phyloP scores from a whole-genome alignment of 2,888 invertebrate genomes.

The Nomada goodeniana region DNA sequence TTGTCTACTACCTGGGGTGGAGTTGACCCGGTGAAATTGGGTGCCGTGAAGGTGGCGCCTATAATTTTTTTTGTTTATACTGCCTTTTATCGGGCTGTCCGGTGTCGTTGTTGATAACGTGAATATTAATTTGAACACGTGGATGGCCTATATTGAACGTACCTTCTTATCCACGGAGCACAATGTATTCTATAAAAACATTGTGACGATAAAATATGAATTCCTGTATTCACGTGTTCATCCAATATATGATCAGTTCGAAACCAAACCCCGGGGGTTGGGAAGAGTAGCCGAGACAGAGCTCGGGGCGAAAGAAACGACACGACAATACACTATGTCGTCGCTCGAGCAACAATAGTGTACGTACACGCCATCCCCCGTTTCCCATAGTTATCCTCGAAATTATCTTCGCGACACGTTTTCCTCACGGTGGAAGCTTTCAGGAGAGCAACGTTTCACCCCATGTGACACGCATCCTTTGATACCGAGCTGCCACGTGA shows the following conservation, averaged over 20 bases:
- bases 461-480: slow-evolving; percentile 6
- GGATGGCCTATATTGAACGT: neutral
- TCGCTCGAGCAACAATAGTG: slow-evolving; percentile 24
- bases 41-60: neutral
- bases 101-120: too few species aligned
- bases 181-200: too few species aligned
- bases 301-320: slow-evolving; percentile 12
- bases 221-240: neutral
- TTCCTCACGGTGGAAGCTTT: slow-evolving; percentile 27
- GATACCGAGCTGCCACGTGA: slow-evolving; percentile 18
- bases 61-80: neutral
- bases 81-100: too few species aligned
- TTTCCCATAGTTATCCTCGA: slow-evolving; percentile 20
- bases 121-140: neutral
- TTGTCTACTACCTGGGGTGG: neutral
- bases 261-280: neutral
- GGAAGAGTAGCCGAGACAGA: slow-evolving; percentile 6
- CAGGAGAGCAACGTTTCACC: slow-evolving; percentile 8
- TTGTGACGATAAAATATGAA: neutral
- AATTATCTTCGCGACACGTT: slow-evolving; percentile 21
- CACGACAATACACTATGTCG: slow-evolving; percentile 15
- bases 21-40: neutral
- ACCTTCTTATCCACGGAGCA: too few species aligned
- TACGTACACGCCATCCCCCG: slow-evolving; percentile 3
- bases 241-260: neutral